Conservation (phyloP, 2,113 vertebrate genomes). For the Lipophrys pholis region DNA sequence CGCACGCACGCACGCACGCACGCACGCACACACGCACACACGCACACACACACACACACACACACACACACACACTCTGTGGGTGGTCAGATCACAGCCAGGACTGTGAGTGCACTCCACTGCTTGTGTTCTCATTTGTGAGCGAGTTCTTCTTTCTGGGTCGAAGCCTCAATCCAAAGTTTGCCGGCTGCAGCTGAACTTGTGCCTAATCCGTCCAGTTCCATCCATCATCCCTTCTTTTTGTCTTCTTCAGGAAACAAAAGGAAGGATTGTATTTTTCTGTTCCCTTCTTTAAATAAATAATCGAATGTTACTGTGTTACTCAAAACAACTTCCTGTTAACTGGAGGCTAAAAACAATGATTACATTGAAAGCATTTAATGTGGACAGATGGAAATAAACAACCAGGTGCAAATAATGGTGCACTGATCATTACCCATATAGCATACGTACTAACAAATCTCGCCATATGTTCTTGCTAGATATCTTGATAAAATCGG, state of each 20-base stretch:
- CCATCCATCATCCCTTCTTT: conserved; percentile 23
- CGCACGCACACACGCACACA: neutral
- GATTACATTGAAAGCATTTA: neutral
- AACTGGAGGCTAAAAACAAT: neutral
- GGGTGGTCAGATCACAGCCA: conserved; percentile 38
- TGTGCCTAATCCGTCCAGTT: conserved; percentile 12
- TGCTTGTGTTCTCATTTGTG: conserved; percentile 50
- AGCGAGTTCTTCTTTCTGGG: conserved; percentile 21
- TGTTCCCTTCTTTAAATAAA: conserved; percentile 10
- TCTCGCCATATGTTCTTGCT: conserved; percentile 7
- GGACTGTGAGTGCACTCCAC: conserved; percentile 22
- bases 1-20: conserved; percentile 3
- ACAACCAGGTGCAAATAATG: conserved; percentile 9
- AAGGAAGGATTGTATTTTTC: conserved; percentile 5
- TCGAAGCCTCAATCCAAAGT: conserved; percentile 39
- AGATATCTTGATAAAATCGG: conserved; percentile 22
- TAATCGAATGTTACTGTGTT: conserved; percentile 4
- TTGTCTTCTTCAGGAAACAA: conserved; percentile 2
- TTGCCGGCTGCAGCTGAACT: conserved; percentile 23
- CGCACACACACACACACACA: neutral
- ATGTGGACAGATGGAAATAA: conserved; percentile 10
- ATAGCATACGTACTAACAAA: conserved; percentile 19
- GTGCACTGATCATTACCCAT: conserved; percentile 16
- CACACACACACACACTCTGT: conserved; percentile 6
- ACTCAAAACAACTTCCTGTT: neutral